These are phyloP conservation scores for Diadema setosum DNA, from an alignment of 35 echinoderm and acorn worm species.

Conservation along the genomic window DNA sequence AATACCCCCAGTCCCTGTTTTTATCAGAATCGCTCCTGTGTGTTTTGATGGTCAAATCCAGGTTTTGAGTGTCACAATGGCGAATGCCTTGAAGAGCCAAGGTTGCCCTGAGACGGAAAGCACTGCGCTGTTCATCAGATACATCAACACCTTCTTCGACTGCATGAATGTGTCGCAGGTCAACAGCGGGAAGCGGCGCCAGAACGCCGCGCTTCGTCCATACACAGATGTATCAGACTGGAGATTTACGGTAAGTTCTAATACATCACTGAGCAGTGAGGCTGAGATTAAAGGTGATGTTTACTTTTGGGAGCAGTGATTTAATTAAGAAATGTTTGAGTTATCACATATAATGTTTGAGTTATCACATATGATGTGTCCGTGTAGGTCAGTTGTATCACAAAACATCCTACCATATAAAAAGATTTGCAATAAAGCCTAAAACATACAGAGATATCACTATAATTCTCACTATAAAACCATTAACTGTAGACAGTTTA, in stretches of 20 bases:
- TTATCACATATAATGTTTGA: background rate
- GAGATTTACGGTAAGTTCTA: constrained; percentile 45
- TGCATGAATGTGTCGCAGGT: constrained; percentile 52
- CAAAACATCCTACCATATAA: no score
- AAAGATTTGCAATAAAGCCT: no score
- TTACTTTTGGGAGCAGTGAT: background rate
- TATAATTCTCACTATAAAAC: no score
- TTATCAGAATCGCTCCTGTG: no score
- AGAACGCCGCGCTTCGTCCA: constrained; percentile 9
- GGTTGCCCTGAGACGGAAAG: background rate
- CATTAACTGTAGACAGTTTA: no score
- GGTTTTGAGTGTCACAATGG: constrained; percentile 42
- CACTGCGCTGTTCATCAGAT: constrained; percentile 49
- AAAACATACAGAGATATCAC: no score
- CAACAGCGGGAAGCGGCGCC: background rate
- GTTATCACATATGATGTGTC: background rate
- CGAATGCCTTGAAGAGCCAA: constrained; percentile 34
- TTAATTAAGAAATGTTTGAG: background rate
- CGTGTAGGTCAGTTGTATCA: no score
- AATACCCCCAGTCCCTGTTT: no score
- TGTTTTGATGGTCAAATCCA: no score
- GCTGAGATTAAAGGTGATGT: background rate
- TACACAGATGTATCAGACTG: constrained; percentile 40
- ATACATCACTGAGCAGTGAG: background rate
- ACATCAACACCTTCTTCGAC: constrained; percentile 72